Percentiles rank a stretch among this genome's conserved stretches.
Conservation (phyloP, 2,888 invertebrate species). For the Caprella mutica region DNA sequence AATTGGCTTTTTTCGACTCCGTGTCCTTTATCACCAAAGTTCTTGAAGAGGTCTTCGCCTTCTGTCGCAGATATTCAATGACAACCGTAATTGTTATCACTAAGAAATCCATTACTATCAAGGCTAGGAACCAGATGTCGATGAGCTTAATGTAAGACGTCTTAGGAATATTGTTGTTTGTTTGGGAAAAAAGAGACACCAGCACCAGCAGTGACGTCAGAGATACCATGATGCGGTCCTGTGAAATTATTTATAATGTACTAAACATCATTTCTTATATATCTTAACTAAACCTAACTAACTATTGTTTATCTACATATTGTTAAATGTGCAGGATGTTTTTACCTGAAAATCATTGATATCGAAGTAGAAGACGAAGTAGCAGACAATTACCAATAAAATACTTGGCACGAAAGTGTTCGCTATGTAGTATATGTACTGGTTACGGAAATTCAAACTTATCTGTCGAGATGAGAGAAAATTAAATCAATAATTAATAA, state of each 20-base stretch:
- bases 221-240: conserved; percentile 5
- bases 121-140: not conserved
- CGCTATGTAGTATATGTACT: conserved; percentile 5
- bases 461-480: too few species aligned
- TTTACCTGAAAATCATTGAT: conserved; percentile 6
- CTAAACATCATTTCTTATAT: too few species aligned
- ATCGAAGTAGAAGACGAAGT: conserved; percentile 8
- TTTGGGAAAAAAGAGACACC: conserved; percentile 3
- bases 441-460: not conserved
- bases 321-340: too few species aligned
- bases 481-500: too few species aligned
- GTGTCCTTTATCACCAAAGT: too few species aligned
- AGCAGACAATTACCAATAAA: not conserved
- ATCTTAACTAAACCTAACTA: too few species aligned
- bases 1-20: too few species aligned
- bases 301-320: too few species aligned
- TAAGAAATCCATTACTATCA: not conserved
- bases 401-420: not conserved
- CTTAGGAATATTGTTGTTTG: conserved; percentile 4
- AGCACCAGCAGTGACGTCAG: conserved; percentile 8
- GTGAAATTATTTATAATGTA: too few species aligned
- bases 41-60: not conserved
- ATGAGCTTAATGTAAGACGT: conserved; percentile 11
- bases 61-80: not conserved
- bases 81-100: not conserved